Base-by-base conservation (phyloP, 2,797 vertebrate genomes). In the Psittacula echo region DNA sequence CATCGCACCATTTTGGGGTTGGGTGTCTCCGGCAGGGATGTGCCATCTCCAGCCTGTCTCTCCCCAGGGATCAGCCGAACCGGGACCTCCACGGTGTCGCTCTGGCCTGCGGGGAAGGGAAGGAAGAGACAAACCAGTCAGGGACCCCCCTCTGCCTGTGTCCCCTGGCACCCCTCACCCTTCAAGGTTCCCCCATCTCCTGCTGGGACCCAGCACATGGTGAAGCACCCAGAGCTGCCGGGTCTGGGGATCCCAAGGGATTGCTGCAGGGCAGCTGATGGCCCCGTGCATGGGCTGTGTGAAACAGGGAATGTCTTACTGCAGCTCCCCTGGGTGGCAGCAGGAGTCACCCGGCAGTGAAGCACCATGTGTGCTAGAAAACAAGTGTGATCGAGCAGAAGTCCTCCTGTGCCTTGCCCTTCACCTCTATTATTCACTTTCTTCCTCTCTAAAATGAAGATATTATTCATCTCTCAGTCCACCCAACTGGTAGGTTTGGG, bases 1-100 rank as follows among this genome's bases (percentile, higher is more conserved):
- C 1, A 0, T 89, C 98, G 54, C 97, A 99, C 99, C 98, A 99
- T 99, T 98, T 98, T 99, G 95, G 99, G 98, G 97, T 99, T 99
- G 79, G 99, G 99, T 42, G 99, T 99, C 98, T 99, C 99, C 0
- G 99, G 99, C 93, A 99, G 99, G 94, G 99, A 99, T 1, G 99
- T 99, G 95, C 99, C 99, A 0, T 99, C 99, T 4, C 99, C 99
- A 22, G 99, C 99, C 97, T 99, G 99, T 91, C 99, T 98, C 98
- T 99, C 99, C 90, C 99, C 99, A 7, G 99, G 98, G 90, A 98
- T 98, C 94, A 99, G 97, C 93, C 98, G 98, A 37, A 97, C 98
- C 0, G 98, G 98, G 83, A 98, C 96, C 87, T 99, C 98, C 85
- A 98, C 97, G 44, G 98, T 98, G 82, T 99, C 98, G 66, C 98